Base-by-base conservation (phyloP, 1,140 invertebrate genomes). In the Drosophila chauvacae region DNA sequence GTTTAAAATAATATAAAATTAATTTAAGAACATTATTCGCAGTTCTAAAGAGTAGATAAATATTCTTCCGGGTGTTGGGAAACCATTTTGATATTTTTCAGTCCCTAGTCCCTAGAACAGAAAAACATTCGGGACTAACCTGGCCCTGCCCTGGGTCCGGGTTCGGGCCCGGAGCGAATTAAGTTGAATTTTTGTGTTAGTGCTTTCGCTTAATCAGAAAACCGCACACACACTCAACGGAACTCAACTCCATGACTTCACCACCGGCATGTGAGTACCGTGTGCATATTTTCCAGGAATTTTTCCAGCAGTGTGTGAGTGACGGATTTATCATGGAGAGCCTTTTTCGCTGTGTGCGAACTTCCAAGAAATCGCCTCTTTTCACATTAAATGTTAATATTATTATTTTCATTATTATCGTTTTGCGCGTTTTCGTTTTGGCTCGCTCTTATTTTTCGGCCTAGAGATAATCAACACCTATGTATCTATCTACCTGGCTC, bases 181-280 rank as follows among this genome's bases (percentile, higher is more conserved):
- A 82, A 77, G 66, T 72, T 83, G 76, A 83, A 83, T 69, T 77
- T 81, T 72, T 47, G 62, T 80, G 74, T 86, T 86, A 80, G 76
- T 86, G 84, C 83, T 88, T 88, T 83, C 84, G 76, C 72, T 86
- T 87, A 86, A 86, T 86, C 83, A 86, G 83, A 86, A 86, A 81
- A 65, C 63, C 71, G 48, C 62, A 68, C 59, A 80, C 76, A 61
- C 33, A 44, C 51, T 20, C 41, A 59, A 18, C 13, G 33, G 30
- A 18, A 48, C 42, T 60, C 28, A 65, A 45, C 87, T 72, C 83
- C 85, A 88, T 88, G 85, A 88, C 85, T 90, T 88, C 77, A 86
- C 63, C 78, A 13, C 10, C 66, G 26, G 7, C 66, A 79, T 86
- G 68, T 63, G 82, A 74, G 51, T 77, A 80, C 70, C 81, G 81